phyloP scores from a whole-genome alignment of 2,888 invertebrate genomes.

The Argyresthia goedartella region DNA sequence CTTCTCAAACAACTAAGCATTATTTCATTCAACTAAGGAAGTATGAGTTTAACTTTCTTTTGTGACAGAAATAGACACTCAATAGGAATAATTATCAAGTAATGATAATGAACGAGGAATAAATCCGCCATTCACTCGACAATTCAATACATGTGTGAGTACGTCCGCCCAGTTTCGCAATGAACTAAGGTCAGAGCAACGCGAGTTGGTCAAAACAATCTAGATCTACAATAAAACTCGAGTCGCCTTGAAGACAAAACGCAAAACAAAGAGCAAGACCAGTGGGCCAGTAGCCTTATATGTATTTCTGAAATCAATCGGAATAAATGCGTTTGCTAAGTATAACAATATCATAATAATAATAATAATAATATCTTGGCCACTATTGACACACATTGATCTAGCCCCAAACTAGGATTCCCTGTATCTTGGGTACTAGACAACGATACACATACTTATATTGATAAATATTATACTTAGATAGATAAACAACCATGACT shows the following conservation, averaged over 20 bases:
- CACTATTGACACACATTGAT: too few species aligned
- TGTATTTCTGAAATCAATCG: too few species aligned
- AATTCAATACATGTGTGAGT: constrained; percentile 1
- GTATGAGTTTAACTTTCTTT: neutral
- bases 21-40: neutral
- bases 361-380: too few species aligned
- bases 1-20: too few species aligned
- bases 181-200: constrained; percentile 28
- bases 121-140: neutral
- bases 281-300: too few species aligned
- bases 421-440: too few species aligned
- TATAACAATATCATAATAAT: too few species aligned
- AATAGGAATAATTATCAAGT: neutral
- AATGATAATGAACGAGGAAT: neutral
- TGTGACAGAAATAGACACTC: neutral
- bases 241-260: constrained; percentile 29
- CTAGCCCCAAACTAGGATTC: too few species aligned
- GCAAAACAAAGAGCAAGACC: constrained; percentile 19
- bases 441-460: too few species aligned
- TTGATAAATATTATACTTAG: too few species aligned
- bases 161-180: neutral
- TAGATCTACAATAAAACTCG: constrained; percentile 52
- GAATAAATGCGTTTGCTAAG: too few species aligned
- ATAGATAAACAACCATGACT: too few species aligned
- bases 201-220: constrained; percentile 42